Evolutionary conservation across 1,140 invertebrate genomes (phyloP).

Genomic region (Leptopilina clavipes): DNA sequence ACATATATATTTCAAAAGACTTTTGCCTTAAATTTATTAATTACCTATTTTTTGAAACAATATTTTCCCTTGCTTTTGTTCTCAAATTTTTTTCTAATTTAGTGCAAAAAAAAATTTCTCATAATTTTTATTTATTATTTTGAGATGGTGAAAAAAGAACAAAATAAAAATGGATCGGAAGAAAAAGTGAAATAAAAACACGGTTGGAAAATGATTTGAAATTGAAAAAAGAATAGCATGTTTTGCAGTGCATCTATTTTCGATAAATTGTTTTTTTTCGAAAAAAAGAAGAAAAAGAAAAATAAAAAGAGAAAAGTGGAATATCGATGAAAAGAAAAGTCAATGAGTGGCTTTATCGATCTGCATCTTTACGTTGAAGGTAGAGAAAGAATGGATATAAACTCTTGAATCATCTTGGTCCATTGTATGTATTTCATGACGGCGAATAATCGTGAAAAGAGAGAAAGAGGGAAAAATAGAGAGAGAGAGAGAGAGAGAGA

Average conservation of each 20-base stretch:
- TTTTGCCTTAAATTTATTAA: background rate
- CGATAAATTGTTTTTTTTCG: background rate
- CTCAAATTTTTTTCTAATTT: too few species aligned
- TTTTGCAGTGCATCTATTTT: background rate
- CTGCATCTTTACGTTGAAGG: slow-evolving; percentile 39
- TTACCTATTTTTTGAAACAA: background rate
- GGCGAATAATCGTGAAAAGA: slow-evolving; percentile 58
- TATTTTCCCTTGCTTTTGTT: too few species aligned
- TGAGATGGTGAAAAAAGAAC: too few species aligned
- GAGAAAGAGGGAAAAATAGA: background rate
- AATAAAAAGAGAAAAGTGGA: background rate
- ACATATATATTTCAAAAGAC: background rate
- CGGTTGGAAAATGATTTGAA: too few species aligned
- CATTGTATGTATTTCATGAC: slow-evolving; percentile 56
- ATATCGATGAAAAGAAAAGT: background rate
- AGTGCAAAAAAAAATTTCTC: too few species aligned
- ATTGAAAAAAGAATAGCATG: too few species aligned
- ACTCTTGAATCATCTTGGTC: slow-evolving; percentile 38
- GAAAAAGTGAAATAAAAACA: too few species aligned
- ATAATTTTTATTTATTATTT: too few species aligned
- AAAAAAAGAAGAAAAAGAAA: background rate
- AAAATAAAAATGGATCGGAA: too few species aligned
- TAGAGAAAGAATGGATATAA: slow-evolving; percentile 50
- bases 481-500: slow-evolving; percentile 36
- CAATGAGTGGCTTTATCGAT: slow-evolving; percentile 17